These are phyloP conservation scores for Clepsis dumicolana DNA, from an alignment of 2,888 invertebrate genomes.

Conservation along the genomic window DNA sequence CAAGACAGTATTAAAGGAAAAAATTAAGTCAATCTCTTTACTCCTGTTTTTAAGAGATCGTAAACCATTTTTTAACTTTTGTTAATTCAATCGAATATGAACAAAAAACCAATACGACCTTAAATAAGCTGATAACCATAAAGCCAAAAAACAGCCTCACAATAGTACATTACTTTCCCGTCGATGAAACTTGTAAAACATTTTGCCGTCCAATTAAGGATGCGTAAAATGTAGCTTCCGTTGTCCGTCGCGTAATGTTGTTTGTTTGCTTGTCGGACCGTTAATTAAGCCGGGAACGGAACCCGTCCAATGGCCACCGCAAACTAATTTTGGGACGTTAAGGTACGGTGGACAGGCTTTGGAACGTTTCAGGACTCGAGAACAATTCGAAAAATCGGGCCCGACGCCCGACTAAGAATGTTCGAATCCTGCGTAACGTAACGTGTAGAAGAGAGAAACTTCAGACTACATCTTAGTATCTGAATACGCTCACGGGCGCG, in stretches of 20 bases:
- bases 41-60: too few relatives aligned
- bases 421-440: too few relatives aligned
- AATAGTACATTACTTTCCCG: not conserved
- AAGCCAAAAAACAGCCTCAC: not conserved
- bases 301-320: conserved; percentile 19
- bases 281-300: conserved; percentile 36
- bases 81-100: too few relatives aligned
- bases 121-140: not conserved
- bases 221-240: conserved; percentile 26
- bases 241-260: conserved; percentile 29
- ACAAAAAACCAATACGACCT: too few relatives aligned
- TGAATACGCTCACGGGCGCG: too few relatives aligned
- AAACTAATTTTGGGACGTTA: conserved; percentile 32
- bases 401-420: too few relatives aligned
- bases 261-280: conserved; percentile 37
- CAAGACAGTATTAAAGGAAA: too few relatives aligned
- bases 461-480: too few relatives aligned
- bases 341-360: conserved; percentile 1
- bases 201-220: conserved; percentile 29
- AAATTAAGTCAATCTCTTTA: too few relatives aligned
- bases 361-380: not conserved
- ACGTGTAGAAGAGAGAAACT: not conserved
- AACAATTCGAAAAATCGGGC: not conserved
- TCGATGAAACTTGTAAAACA: conserved; percentile 11
- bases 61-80: too few relatives aligned